A percentile compares a stretch with the other conserved stretches of the same genome.
Evolutionary conservation across 2,888 invertebrate genomes (phyloP).

Genomic region (Mycalesis mineus): DNA sequence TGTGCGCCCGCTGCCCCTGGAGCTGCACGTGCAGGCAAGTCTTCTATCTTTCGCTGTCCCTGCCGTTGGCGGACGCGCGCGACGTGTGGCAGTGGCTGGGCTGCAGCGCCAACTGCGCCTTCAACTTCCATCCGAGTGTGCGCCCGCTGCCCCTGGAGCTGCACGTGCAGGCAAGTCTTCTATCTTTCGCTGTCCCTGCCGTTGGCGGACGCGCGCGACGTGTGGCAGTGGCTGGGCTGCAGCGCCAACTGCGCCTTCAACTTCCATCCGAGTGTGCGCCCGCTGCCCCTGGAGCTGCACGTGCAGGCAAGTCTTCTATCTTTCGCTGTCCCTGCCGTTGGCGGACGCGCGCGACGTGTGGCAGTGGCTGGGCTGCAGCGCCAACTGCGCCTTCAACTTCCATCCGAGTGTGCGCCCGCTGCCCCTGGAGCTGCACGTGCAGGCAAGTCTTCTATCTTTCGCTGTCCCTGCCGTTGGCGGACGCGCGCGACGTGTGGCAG

Average conservation of each 20-base stretch:
- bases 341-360: conserved; percentile 97
- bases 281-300: conserved; percentile 95
- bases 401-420: conserved; percentile 98
- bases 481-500: conserved; percentile 96
- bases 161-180: conserved; percentile 84
- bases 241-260: conserved; percentile 96
- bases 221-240: conserved; percentile 76
- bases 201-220: conserved; percentile 95
- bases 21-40: conserved; percentile 89
- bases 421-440: conserved; percentile 96
- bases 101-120: conserved; percentile 89
- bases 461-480: conserved; percentile 93
- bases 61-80: conserved; percentile 95
- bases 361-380: conserved; percentile 69
- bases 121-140: conserved; percentile 99
- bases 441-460: too few species aligned
- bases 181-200: conserved; percentile 86
- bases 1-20: conserved; percentile 95
- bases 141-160: conserved; percentile 96
- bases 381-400: conserved; percentile 98
- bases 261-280: conserved; percentile 98
- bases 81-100: conserved; percentile 84
- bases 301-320: conserved; percentile 78
- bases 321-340: conserved; percentile 89
- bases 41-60: conserved; percentile 79